Evolutionary conservation across 2,888 invertebrate species (phyloP), one percentile per base, ranked within the genome.

Genomic region (Caenorhabditis sp.): DNA sequence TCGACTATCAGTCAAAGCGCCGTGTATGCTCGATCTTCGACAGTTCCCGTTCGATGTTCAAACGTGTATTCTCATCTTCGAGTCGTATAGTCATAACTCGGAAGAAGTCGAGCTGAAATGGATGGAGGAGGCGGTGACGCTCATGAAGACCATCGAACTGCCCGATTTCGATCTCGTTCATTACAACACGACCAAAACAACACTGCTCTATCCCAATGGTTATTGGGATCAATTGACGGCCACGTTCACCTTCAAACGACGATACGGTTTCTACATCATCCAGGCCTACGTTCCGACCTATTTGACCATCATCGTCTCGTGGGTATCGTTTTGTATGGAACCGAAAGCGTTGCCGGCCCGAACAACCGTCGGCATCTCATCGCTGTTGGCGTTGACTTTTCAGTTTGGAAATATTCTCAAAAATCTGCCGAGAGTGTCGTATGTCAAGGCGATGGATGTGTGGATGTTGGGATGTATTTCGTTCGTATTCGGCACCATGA

Each of bases 311-410:
- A 82, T 84, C 66, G 87, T 87, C 23, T 82, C 82, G 1, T 87
- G 87, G 87, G 86, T 87, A 1, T 78, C 82, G 6, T 87, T 87
- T 71, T 86, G 86, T 71, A 87, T 87, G 87, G 87, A 87, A 66
- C 84, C 87, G 19, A 87, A 86, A 63, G 86, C 86, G 0, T 76
- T 87, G 1, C 87, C 87, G 8, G 87, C 87, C 3, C 59, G 87
- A 14, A 87, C 87, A 3, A 87, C 87, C 6, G 87, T 87, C 26
- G 87, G 87, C 31, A 86, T 87, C 49, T 84, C 84, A 19, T 86
- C 86, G 2, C 81, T 87, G 36, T 77, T 87, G 14, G 87, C 87
- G 10, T 71, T 87, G 17, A 87, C 87, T 1, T 84, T 87, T 62
- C 84, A 83, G 70, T 87, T 87, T 62, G 87, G 87, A 55, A 87